Conservation (phyloP, 35 echinoderm and acorn worm genomes). For the Ptychodera flava region DNA sequence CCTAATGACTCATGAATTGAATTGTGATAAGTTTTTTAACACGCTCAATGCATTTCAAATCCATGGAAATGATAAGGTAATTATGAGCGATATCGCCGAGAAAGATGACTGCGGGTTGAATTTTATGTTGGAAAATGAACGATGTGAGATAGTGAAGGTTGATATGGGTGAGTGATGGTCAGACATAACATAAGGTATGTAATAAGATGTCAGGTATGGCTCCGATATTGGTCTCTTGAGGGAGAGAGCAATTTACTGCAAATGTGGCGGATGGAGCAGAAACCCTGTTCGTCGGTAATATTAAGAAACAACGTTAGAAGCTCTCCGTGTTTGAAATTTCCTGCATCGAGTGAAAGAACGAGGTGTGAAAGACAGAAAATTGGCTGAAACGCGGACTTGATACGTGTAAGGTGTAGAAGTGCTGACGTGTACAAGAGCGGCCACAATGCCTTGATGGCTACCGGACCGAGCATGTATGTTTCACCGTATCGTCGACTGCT, state of each 20-base stretch:
- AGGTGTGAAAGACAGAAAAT: background rate
- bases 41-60: no score
- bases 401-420: background rate
- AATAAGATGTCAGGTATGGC: background rate
- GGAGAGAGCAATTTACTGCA: background rate
- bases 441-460: background rate
- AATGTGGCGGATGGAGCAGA: background rate
- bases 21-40: no score
- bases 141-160: background rate
- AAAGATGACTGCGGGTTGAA: background rate
- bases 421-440: background rate
- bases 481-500: no score
- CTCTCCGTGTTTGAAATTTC: background rate
- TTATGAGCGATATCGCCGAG: no score
- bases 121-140: background rate
- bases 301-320: background rate
- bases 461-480: no score
- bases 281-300: background rate
- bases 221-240: background rate
- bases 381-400: background rate
- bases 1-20: no score
- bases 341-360: background rate
- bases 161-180: background rate
- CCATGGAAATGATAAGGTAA: no score
- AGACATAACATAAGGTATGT: background rate